Conservation (phyloP, 2,113 vertebrate genomes). For the Ptilonorhynchus violaceus region DNA sequence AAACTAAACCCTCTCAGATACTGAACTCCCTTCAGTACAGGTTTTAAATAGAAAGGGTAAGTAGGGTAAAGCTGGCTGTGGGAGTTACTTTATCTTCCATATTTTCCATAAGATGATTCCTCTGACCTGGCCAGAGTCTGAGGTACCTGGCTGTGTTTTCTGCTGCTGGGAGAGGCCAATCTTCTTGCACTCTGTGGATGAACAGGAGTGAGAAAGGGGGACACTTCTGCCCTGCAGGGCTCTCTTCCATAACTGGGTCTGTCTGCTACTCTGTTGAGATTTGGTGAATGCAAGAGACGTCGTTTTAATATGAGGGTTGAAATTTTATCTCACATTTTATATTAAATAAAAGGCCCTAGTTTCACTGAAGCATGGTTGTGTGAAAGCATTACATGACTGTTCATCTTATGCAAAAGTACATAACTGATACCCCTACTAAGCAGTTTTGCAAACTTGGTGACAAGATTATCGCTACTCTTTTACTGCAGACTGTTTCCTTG, state of each 20-base stretch:
- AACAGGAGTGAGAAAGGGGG: not conserved
- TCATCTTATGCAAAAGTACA: not conserved
- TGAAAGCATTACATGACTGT: not conserved
- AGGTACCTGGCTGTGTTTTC: not conserved
- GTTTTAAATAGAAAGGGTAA: conserved; percentile 59
- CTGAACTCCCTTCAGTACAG: not conserved
- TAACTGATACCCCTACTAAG: not conserved
- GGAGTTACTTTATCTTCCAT: conserved; percentile 39
- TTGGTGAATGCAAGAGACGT: not conserved
- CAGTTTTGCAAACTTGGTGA: not conserved
- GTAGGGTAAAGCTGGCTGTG: conserved; percentile 34
- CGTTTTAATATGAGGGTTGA: not conserved
- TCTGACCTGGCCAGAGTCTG: not conserved
- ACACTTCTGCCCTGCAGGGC: not conserved
- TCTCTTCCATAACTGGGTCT: not conserved
- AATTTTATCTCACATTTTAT: not conserved
- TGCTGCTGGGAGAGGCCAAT: not conserved
- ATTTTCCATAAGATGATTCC: not conserved
- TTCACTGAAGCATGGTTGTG: not conserved
- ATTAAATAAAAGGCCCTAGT: not conserved
- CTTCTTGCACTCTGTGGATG: not conserved
- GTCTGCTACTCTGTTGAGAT: not conserved
- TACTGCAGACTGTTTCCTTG: not conserved
- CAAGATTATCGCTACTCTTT: not conserved
- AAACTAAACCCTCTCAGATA: not conserved